Evolutionary conservation across 2,113 vertebrate species (phyloP), one percentile per base, ranked within the genome.

Genomic region (Eubucco bourcierii): DNA sequence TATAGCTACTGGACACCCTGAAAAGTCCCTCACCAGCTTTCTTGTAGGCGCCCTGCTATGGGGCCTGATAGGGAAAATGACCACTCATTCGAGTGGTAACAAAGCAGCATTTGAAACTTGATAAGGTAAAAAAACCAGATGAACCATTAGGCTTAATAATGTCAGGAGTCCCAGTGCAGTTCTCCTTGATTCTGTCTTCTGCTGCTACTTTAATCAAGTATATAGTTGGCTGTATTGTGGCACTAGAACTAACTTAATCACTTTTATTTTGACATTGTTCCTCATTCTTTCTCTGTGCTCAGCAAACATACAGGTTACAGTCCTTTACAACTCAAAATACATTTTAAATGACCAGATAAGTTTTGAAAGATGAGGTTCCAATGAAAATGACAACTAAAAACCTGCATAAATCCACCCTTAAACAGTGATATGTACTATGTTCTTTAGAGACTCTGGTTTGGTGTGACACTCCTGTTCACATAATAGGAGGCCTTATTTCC

Each of bases 401-500:
- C 61, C 60, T 83, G 14, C 31, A 77, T 82, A 94, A 94, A 58
- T 90, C 61, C 58, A 15, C 71, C 47, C 56, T 71, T 88, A 52
- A 91, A 55, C 65, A 61, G 63, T 44, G 28, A 58, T 56, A 2
- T 25, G 12, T 74, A 10, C 39, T 70, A 9, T 68, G 52, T 75
- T 81, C 23, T 87, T 76, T 63, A 71, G 58, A 80, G 44, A n/a
- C 52, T 84, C 84, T 90, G 76, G 68, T 87, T 82, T 80, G 39
- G 67, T 88, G 67, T 6, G 7, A 75, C 63, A 34, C 80, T 96
- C 19, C 0, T 72, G 21, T 94, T 93, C 84, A 81, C 66, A 90
- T 85, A 87, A 79, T 87, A 37, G 66, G 34, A 86, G 70, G 53
- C 79, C 74, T 74, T 92, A 74, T 44, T 95, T 90, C 73, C 84